Conservation (phyloP, 2,888 invertebrate species). For the Heliconius aoede region DNA sequence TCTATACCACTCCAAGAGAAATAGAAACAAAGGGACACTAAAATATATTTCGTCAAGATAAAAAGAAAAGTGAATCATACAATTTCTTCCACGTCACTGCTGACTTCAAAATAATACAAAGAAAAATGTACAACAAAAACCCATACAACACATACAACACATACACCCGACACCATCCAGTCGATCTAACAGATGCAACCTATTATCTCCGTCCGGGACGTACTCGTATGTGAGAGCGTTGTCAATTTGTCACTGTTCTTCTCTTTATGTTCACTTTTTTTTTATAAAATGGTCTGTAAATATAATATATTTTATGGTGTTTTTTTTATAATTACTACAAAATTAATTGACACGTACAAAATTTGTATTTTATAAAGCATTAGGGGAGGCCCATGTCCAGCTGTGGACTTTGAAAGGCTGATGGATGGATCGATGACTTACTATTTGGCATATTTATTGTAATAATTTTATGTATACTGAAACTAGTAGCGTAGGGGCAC, state of each 20-base stretch:
- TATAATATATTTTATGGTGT: neutral
- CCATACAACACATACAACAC: neutral
- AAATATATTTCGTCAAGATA: neutral
- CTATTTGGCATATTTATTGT: no score
- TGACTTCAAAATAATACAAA: conserved; percentile 2
- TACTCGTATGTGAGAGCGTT: conserved; percentile 53
- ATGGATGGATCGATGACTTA: no score
- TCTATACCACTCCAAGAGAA: no score
- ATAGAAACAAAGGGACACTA: neutral
- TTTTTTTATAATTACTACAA: no score
- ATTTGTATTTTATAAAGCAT: no score
- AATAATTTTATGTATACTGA: no score
- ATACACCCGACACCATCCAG: conserved; percentile 39
- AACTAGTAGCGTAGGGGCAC: no score
- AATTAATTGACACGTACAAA: no score
- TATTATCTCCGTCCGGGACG: conserved; percentile 52
- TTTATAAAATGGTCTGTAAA: conserved; percentile 23
- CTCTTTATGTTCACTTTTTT: conserved; percentile 1
- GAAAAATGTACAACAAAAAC: conserved; percentile 6
- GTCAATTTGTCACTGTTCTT: conserved; percentile 60
- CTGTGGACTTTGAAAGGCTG: no score
- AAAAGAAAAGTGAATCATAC: neutral
- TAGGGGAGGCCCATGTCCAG: no score
- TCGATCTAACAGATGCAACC: conserved; percentile 53
- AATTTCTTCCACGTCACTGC: neutral